A percentile compares a stretch with the other conserved stretches of the same genome.
Evolutionary conservation across 2,797 vertebrate species (phyloP).

Genomic region (Eospalax fontanierii): DNA sequence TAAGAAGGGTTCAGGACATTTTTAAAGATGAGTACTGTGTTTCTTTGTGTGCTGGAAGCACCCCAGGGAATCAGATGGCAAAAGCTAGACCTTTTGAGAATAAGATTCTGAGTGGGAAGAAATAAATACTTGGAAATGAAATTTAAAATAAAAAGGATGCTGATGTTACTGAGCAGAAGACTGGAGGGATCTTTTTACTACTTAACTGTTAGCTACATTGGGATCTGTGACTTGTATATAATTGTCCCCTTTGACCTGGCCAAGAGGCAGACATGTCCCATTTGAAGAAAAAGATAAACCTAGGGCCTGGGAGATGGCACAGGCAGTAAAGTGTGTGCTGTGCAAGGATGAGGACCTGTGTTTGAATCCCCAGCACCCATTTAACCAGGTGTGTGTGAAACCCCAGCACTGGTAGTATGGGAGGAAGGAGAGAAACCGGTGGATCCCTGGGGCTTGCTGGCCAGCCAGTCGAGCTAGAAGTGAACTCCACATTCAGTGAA

Average conservation of each 20-base stretch:
- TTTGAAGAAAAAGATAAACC: conserved; percentile 65
- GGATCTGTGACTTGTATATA: conserved; percentile 59
- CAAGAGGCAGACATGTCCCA: background rate
- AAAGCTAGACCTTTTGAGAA: background rate
- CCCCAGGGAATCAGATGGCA: background rate
- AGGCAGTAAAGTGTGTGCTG: background rate
- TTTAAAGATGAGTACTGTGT: background rate
- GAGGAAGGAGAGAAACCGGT: background rate
- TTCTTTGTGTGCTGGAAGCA: background rate
- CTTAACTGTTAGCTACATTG: conserved; percentile 29
- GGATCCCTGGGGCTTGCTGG: background rate
- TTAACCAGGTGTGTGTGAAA: too few relatives aligned
- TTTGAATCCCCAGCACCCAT: background rate
- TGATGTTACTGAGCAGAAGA: conserved; percentile 58
- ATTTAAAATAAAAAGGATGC: conserved; percentile 48
- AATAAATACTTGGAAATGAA: conserved; percentile 43
- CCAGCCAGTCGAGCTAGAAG: background rate
- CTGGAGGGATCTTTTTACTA: conserved; percentile 60
- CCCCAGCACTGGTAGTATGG: background rate
- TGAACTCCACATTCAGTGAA: too few relatives aligned
- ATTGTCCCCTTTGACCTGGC: conserved; percentile 64
- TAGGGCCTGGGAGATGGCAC: background rate
- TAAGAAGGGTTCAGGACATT: background rate
- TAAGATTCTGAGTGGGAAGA: conserved; percentile 11
- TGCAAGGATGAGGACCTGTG: background rate